These are phyloP conservation scores for Toxotes jaculatrix DNA, from an alignment of 2,113 vertebrate genomes.

Conservation along the genomic window DNA sequence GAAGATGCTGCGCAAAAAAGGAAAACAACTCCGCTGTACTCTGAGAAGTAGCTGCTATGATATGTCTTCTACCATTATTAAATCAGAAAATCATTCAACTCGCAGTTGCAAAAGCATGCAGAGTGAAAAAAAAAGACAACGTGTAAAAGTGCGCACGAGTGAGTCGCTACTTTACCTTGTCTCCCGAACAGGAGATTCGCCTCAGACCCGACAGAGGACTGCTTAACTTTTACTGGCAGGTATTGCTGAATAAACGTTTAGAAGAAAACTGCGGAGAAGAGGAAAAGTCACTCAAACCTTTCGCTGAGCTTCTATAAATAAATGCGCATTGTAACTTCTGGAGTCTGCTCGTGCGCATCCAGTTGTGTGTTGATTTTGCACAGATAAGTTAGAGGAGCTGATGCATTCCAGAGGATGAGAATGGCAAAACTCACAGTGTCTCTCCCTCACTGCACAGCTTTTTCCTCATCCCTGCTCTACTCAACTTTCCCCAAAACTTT, in stretches of 20 bases:
- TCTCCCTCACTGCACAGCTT: slow-evolving; percentile 65
- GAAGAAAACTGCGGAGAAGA: slow-evolving; percentile 53
- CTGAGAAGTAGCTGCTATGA: slow-evolving; percentile 1
- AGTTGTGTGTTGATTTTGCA: slow-evolving; percentile 63
- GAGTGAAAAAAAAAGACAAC: not conserved
- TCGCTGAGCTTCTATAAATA: slow-evolving; percentile 63
- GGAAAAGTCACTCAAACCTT: slow-evolving; percentile 55
- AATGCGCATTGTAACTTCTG: slow-evolving; percentile 71
- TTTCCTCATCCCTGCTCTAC: slow-evolving; percentile 78
- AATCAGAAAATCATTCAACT: not conserved
- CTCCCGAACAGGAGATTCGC: slow-evolving; percentile 76
- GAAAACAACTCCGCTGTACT: slow-evolving; percentile 32
- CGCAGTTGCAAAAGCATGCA: not conserved
- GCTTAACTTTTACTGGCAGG: slow-evolving; percentile 55
- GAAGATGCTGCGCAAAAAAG: slow-evolving; percentile 51
- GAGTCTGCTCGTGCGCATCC: slow-evolving; percentile 67
- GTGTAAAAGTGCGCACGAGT: slow-evolving; percentile 12
- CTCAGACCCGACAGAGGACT: slow-evolving; percentile 69
- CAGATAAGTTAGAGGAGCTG: slow-evolving; percentile 72
- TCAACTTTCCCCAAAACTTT: slow-evolving; percentile 68
- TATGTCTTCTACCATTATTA: not conserved
- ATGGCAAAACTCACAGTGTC: slow-evolving; percentile 62
- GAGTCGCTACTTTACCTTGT: slow-evolving; percentile 73
- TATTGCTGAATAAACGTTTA: slow-evolving; percentile 59
- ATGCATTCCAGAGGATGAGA: slow-evolving; percentile 80